Evolutionary conservation across 2,113 vertebrate genomes (phyloP), one percentile per base, ranked within the genome.

Genomic region (Gila orcuttii): DNA sequence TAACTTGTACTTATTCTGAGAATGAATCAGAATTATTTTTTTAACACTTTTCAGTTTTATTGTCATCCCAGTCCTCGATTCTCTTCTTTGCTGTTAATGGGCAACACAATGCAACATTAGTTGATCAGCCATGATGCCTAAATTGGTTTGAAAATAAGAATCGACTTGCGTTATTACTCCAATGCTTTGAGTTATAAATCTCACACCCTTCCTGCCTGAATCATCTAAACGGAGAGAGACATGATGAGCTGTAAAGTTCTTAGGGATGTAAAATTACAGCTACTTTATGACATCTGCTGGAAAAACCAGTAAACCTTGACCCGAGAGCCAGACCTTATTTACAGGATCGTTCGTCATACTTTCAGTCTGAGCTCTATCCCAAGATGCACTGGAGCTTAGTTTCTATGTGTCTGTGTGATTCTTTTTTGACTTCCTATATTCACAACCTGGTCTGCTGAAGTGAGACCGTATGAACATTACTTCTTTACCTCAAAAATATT

Each of bases 111-210:
- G 15, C 77, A 50, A 55, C 28, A 21, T 3, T 39, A 86, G 75
- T 55, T 86, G 47, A 80, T 86, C 57, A 39, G 33, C 57, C 80
- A 31, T n/a, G 55, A 73, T 33, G 25, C 62, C 42, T 47, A 74
- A 60, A 83, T 83, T 52, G 66, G 64, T 11, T 78, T 83, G 36
- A 55, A 69, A 78, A 77, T 83, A 60, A 31, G 36, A 57, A 47
- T 79, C 21, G 73, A 79, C 79, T 45, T 11, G 28, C 8, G 1
- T 19, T 33, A 15, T 79, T 74, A 60, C 50, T 82, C 68, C 66
- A 21, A 19, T 69, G 33, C 68, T 21, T 21, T 33, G 19, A 42
- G 25, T 79, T 25, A 64, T 71, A 71, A 71, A 50, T 4, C 52
- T 45, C 86, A 83, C 78, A 64, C 55, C 42, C 47, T 55, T 55